Evolutionary conservation across 2,113 vertebrate species (phyloP), one percentile per base, ranked within the genome.

Genomic region (Microcebus lehilahytsara): DNA sequence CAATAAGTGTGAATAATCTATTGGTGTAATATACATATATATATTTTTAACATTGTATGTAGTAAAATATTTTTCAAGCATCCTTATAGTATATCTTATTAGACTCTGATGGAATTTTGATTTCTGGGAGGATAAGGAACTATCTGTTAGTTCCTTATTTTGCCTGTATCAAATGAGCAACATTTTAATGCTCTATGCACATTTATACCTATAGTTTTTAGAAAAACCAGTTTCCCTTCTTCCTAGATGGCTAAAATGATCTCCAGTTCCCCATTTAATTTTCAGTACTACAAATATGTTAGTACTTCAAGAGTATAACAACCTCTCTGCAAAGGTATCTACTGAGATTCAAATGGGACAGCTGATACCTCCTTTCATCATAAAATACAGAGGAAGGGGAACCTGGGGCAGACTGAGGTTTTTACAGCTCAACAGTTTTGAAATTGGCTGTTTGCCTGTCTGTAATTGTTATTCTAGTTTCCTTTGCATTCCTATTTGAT

Each of bases 161-260:
- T 89, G 25, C 1, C 53, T 80, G 3, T 69, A 34, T 62, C 25
- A 89, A 9, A 10, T 23, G 6, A 62, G 0, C 20, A 91, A 91
- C 1, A 42, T 60, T 89, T 88, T 6, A 66, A n/a, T 85, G 12
- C 16, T 84, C 7, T 42, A 2, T 4, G 79, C 6, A 80, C 11
- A 34, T 93, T 94, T 97, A 87, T 85, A 81, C 53, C 40, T 89
- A 8, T 17, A 72, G 0, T 95, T 97, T 95, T 53, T 42, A 93
- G 75, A 97, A 95, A 40, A 42, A 66, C 4, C 0, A 16, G 4
- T 8, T 88, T 93, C 58, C 62, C 27, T 60, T 53, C 14, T 12
- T 84, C 5, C 4, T 77, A 66, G 3, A 3, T 75, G 87, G 34
- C 25, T 96, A 83, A n/a, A 60, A 40, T 10, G 4, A 53, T 78